Evolutionary conservation across 2,113 vertebrate genomes (phyloP).

Genomic region (Odobenus rosmarus): DNA sequence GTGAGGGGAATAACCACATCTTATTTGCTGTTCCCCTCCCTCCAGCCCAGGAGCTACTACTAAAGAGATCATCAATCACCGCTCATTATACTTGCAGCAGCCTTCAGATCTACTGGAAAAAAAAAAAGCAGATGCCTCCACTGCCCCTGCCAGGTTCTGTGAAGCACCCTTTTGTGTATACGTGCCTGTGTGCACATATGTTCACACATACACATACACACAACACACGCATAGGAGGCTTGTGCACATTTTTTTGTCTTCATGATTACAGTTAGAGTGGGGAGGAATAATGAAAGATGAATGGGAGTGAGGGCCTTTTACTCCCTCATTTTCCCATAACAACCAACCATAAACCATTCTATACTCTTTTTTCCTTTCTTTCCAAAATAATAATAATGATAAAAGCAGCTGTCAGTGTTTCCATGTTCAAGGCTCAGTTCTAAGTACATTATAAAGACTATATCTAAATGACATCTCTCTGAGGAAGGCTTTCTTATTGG

Average conservation of each 20-base stretch:
- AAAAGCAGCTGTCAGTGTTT: background rate
- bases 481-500: background rate
- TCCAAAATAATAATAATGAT: background rate
- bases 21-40: background rate
- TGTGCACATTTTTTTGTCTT: background rate
- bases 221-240: background rate
- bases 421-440: background rate
- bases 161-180: background rate
- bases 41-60: background rate
- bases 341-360: background rate
- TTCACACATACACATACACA: background rate
- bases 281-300: background rate
- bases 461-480: background rate
- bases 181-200: background rate
- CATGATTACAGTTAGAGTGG: background rate
- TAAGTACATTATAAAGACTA: background rate
- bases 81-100: background rate
- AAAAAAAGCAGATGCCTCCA: no score
- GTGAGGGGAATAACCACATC: background rate
- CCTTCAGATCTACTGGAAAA: background rate
- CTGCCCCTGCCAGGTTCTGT: background rate
- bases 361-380: background rate
- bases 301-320: background rate
- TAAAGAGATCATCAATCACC: background rate
- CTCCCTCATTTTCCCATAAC: background rate